Percentiles rank a stretch among this genome's conserved stretches.
Evolutionary conservation across 2,113 vertebrate genomes (phyloP).

Genomic region (Limanda limanda): DNA sequence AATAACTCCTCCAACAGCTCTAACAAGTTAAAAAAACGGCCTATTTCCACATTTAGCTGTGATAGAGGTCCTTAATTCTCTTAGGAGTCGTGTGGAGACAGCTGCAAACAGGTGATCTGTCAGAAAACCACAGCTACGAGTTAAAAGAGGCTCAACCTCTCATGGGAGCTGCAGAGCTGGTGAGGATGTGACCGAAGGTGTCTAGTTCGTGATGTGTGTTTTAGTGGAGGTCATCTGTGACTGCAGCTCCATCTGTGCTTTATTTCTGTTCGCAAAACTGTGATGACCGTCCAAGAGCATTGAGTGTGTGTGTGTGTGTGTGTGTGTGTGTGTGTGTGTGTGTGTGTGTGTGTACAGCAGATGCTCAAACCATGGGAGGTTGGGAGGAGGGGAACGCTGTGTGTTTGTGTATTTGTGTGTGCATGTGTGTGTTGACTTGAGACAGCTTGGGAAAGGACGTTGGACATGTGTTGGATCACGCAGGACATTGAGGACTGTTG

Average conservation of each 20-base stretch:
- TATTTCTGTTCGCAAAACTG: constrained; percentile 16
- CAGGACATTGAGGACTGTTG: constrained; percentile 48
- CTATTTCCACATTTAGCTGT: background rate
- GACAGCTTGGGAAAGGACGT: constrained; percentile 65
- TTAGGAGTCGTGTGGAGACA: background rate
- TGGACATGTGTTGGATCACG: constrained; percentile 61
- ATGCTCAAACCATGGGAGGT: constrained; percentile 65
- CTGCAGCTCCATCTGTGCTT: constrained; percentile 6
- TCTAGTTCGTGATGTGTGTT: constrained; percentile 12
- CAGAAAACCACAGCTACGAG: background rate
- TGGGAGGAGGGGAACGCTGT: constrained; percentile 32
- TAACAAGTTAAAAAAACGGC: background rate
- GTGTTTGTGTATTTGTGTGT: constrained; percentile 9
- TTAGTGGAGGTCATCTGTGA: constrained; percentile 26
- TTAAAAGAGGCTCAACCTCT: background rate
- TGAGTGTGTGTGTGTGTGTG: constrained; percentile 6
- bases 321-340: constrained; percentile 7
- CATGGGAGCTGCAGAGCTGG: background rate
- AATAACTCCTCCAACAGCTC: background rate
- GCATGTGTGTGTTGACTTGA: constrained; percentile 18
- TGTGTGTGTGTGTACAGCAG: constrained; percentile 63
- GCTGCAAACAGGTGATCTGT: background rate
- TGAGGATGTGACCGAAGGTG: background rate
- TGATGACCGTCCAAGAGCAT: constrained; percentile 25
- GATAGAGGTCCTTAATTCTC: too few species aligned